Evolutionary conservation across 2,113 vertebrate genomes (phyloP).

Genomic region (Saimiri boliviensis): DNA sequence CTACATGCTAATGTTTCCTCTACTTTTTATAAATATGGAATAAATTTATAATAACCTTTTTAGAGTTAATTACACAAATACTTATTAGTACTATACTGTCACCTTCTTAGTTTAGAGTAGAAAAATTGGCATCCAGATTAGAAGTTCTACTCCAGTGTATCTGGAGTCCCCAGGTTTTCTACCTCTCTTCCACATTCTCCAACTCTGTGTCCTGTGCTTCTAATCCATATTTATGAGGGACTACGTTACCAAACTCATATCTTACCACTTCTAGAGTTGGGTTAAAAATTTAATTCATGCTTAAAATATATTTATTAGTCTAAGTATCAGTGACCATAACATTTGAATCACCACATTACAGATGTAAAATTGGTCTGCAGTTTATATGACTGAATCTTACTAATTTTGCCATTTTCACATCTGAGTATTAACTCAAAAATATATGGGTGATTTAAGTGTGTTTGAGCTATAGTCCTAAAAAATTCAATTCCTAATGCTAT

Average conservation of each 20-base stretch:
- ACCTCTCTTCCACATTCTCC: background rate
- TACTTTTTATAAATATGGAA: background rate
- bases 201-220: background rate
- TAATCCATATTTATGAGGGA: background rate
- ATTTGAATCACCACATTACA: background rate
- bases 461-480: background rate
- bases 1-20: background rate
- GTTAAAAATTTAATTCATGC: background rate
- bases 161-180: background rate
- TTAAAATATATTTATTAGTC: background rate
- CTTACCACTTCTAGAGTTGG: background rate
- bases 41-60: background rate
- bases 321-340: background rate
- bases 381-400: background rate
- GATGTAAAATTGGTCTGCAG: background rate
- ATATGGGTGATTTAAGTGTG: background rate
- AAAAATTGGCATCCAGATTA: background rate
- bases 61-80: background rate
- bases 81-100: background rate
- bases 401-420: background rate
- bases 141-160: background rate
- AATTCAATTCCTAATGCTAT: background rate
- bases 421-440: background rate
- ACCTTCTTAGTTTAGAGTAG: background rate
- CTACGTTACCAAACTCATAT: background rate